Base-by-base conservation (phyloP, 2,113 vertebrate species). In the Ictidomys tridecemlineatus region DNA sequence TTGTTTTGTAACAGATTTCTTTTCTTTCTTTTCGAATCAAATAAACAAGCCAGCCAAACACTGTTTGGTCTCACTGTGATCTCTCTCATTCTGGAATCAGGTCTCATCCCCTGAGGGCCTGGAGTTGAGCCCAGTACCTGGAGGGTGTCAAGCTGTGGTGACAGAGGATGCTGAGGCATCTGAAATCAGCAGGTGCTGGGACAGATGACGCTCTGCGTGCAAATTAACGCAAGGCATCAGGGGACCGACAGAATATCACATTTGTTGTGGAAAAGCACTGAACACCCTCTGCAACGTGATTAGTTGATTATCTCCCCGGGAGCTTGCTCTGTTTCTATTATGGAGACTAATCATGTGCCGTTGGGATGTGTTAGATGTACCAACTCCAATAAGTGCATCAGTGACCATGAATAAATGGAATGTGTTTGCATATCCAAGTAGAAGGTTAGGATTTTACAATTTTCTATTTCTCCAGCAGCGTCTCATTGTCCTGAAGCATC, bases 1-100 rank as follows among this genome's bases (percentile, higher is more conserved):
- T 89, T 74, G 92, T 95, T 97, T 76, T 94, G 3, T 45, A 94
- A 74, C 78, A 73, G 61, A n/a, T 10, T 53, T 79, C 85, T 72
- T 53, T 53, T 17, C 12, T 32, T 22, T 53, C 73, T 48, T 63
- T 20, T 83, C 42, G 18, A 82, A 90, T 89, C 48, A 90, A 70
- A 92, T 92, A 76, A 86, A 92, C 39, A 73, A 94, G 48, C 20
- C 28, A 39, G 91, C 28, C 26, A 20, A 45, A 12, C 8, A 14
- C 26, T 65, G 74, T 45, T n/a, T 4, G 30, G n/a, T 39, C 77
- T 93, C 85, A 28, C 37, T 3, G 24, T 1, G 11, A 67, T 34
- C 63, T 74, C 67, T 74, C 30, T 18, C 14, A 16, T 63, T 39
- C 42, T 42, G 72, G 67, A 83, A 53, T 85, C 79, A 42, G 65